phyloP scores from a whole-genome alignment of 2,888 invertebrate genomes.

The Habroteleia sp. region DNA sequence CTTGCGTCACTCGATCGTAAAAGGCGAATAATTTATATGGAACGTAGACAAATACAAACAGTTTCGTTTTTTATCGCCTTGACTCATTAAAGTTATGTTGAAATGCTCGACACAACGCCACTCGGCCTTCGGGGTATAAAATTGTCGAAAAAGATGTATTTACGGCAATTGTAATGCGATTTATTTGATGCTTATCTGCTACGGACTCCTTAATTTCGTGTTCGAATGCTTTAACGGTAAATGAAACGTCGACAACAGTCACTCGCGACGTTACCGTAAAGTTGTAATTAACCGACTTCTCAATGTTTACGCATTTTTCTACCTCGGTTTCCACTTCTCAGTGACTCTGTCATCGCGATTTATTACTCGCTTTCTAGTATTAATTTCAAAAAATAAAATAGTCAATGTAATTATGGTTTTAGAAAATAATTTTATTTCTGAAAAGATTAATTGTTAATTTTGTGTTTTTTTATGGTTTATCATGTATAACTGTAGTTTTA shows the following conservation, averaged over 20 bases:
- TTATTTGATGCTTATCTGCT: conserved; percentile 49
- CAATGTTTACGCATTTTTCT: too few relatives aligned
- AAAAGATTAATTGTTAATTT: too few relatives aligned
- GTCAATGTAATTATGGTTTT: too few relatives aligned
- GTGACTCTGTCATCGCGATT: too few relatives aligned
- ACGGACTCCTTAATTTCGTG: conserved; percentile 41
- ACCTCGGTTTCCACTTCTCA: too few relatives aligned
- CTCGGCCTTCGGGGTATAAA: conserved; percentile 29
- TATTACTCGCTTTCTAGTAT: too few relatives aligned
- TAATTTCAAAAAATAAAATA: too few relatives aligned
- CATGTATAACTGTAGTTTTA: too few relatives aligned
- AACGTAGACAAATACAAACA: conserved; percentile 23
- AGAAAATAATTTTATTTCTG: too few relatives aligned
- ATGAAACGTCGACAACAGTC: conserved; percentile 23
- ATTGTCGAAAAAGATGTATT: conserved; percentile 46
- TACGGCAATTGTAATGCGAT: conserved; percentile 45
- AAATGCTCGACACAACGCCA: conserved; percentile 15
- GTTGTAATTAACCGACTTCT: conserved; percentile 20
- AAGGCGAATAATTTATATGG: conserved; percentile 20
- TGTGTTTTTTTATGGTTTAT: too few relatives aligned
- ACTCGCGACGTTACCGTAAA: conserved; percentile 8
- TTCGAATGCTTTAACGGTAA: conserved; percentile 56
- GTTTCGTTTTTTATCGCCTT: conserved; percentile 26
- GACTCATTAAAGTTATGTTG: conserved; percentile 26
- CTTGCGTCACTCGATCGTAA: conserved; percentile 23